Percentiles rank a stretch among this genome's conserved stretches.
These are phyloP conservation scores for Neocrepidodera transversa DNA, from an alignment of 2,888 invertebrate species.

Conservation along the genomic window DNA sequence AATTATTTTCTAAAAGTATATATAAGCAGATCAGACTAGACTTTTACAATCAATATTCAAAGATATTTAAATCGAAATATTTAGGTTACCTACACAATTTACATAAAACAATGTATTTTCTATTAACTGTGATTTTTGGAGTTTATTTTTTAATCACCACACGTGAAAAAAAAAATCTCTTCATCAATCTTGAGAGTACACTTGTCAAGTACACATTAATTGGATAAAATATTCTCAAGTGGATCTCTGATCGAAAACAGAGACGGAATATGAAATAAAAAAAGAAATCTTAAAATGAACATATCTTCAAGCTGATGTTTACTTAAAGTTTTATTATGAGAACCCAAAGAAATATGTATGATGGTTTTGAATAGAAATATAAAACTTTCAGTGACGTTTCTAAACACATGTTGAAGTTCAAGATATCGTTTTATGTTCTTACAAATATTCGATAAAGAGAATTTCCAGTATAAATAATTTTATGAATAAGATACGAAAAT, in stretches of 20 bases:
- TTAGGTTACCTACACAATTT: no score
- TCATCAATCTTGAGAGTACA: conserved; percentile 7
- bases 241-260: conserved; percentile 40
- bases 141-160: not conserved
- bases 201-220: conserved; percentile 40
- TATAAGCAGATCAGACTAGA: no score
- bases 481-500: no score
- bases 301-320: conserved; percentile 35
- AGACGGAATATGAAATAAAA: conserved; percentile 2
- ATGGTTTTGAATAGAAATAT: conserved; percentile 23
- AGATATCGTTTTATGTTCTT: no score
- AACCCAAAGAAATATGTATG: conserved; percentile 36
- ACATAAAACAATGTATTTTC: no score
- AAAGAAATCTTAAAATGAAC: conserved; percentile 18
- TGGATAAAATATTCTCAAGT: conserved; percentile 41
- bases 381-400: conserved; percentile 28
- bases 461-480: no score
- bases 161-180: not conserved
- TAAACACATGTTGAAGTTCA: conserved; percentile 31
- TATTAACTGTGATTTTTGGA: no score
- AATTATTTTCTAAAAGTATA: no score
- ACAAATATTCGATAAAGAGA: no score
- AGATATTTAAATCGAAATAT: no score
- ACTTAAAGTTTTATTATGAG: conserved; percentile 42
- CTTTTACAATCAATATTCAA: no score